Conservation (phyloP, 2,797 vertebrate genomes). For the Euthynnus affinis region DNA sequence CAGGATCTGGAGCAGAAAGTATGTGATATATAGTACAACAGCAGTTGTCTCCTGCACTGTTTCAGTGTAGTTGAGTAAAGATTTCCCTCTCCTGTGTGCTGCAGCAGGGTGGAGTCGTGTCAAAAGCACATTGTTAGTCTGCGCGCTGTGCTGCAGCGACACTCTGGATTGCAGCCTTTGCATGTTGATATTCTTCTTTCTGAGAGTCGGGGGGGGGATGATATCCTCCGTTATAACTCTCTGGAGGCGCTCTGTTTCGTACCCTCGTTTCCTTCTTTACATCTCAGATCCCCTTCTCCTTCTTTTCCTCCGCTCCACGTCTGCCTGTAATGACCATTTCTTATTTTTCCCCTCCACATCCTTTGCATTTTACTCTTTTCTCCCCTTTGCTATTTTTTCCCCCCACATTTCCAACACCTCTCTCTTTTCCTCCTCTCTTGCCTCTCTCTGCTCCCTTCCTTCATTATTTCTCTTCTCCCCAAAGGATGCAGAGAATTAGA, state of each 20-base stretch:
- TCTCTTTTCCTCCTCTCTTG: not conserved
- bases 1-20: not conserved
- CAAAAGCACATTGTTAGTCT: slow-evolving; percentile 13
- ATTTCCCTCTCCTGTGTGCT: slow-evolving; percentile 6
- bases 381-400: not conserved
- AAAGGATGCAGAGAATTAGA: slow-evolving; percentile 45
- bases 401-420: not conserved
- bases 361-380: not conserved
- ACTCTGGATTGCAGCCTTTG: slow-evolving; percentile 12
- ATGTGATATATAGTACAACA: not conserved
- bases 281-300: not conserved
- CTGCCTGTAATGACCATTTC: not conserved
- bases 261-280: not conserved
- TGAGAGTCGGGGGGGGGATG: not conserved
- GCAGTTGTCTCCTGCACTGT: not conserved
- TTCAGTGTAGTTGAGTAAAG: not conserved
- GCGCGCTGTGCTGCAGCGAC: not conserved
- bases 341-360: not conserved
- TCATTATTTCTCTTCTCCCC: slow-evolving; percentile 29
- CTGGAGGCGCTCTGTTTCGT: not conserved
- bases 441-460: not conserved
- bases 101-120: slow-evolving; percentile 17
- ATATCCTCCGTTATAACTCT: slow-evolving; percentile 27
- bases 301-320: not conserved
- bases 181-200: not conserved